These are phyloP conservation scores for Leucosticte australis DNA, from an alignment of 2,113 vertebrate species.

Conservation along the genomic window DNA sequence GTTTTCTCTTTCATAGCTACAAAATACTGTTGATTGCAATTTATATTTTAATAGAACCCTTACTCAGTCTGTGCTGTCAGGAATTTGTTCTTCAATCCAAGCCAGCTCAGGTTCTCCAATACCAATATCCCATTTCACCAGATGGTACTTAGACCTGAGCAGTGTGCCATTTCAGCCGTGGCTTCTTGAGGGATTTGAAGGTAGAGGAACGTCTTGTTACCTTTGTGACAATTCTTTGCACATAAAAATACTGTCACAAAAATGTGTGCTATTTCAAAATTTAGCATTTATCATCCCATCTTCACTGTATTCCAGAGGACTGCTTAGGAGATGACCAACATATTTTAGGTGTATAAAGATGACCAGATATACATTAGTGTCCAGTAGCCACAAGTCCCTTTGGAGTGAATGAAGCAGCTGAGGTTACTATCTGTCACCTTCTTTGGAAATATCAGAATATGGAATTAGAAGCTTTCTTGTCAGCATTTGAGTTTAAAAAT, in stretches of 20 bases:
- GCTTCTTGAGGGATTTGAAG: background rate
- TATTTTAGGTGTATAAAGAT: background rate
- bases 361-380: background rate
- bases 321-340: background rate
- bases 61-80: background rate
- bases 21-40: background rate
- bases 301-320: background rate
- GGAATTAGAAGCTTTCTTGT: background rate
- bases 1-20: background rate
- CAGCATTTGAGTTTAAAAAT: background rate
- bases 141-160: background rate
- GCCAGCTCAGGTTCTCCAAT: background rate
- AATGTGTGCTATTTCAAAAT: background rate
- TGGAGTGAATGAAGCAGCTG: background rate
- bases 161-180: background rate
- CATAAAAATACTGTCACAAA: background rate
- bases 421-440: background rate
- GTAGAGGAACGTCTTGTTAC: background rate
- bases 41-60: background rate
- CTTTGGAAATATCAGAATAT: background rate
- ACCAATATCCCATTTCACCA: background rate
- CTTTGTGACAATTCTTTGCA: background rate
- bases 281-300: background rate
- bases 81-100: background rate
- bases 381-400: background rate